Base-by-base conservation (phyloP, 2,113 vertebrate species). In the Eulemur rufifrons region DNA sequence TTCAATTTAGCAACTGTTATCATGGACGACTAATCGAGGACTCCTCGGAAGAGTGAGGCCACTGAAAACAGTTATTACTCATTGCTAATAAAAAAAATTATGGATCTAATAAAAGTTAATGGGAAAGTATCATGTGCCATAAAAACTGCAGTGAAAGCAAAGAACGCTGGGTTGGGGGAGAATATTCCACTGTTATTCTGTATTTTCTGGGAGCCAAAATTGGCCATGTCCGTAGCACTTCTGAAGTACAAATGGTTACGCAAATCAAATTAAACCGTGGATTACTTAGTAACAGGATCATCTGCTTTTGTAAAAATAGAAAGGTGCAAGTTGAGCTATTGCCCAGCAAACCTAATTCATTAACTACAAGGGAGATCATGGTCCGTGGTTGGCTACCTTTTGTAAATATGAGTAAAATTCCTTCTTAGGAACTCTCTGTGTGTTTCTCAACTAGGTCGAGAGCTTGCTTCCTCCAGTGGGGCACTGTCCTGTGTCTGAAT, bases 1-100 rank as follows among this genome's bases (percentile, higher is more conserved):
- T 84, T 97, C 90, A 95, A 52, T 97, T 94, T 85, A 95, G 92
- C 12, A 76, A 97, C 91, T 0, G 63, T 97, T 94, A 97, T 80
- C 96, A 91, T 90, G 96, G 95, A 76, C 90, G 86, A 95, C 96
- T 97, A 96, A 95, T 61, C 47, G 45, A 84, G 93, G 94, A 76
- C 86, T 97, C 86, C 54, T 78, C 0, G 0, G 91, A 96, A 98
- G 97, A 97, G 56, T 14, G 42, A 95, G 78, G 68, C 52, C 61
- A 83, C 50, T 63, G 92, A 89, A 98, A 97, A 73, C 66, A 96
- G 88, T 95, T 97, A 98, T 95, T 85, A 96, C 47, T 98, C 96
- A 52, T 97, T 97, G 96, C 94, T 96, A 96, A 98, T 96, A 83
- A 97, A 98, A 98, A 98, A 97, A 97, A 97, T 90, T 87, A 97